Conservation (phyloP, 2,113 vertebrate genomes). For the Sprattus sprattus region DNA sequence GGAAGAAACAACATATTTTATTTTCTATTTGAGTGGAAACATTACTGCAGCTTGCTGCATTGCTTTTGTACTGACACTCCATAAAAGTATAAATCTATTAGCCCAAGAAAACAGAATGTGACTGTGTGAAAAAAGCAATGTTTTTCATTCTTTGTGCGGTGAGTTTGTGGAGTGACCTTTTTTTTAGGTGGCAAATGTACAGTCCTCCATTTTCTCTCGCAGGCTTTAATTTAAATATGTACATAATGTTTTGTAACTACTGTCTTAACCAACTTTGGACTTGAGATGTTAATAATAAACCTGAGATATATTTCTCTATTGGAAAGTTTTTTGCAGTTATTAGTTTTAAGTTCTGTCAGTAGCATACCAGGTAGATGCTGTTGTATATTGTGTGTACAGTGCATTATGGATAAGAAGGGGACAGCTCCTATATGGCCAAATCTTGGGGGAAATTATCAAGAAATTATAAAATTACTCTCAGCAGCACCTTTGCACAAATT, state of each 20-base stretch:
- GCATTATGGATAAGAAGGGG: no score
- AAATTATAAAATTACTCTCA: no score
- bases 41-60: neutral
- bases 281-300: slow-evolving; percentile 68
- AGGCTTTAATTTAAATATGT: slow-evolving; percentile 60
- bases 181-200: slow-evolving; percentile 20
- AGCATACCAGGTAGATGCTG: neutral
- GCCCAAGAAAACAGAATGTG: neutral
- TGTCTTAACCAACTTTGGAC: slow-evolving; percentile 66
- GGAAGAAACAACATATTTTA: neutral
- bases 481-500: no score
- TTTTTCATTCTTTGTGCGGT: neutral
- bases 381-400: no score
- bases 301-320: slow-evolving; percentile 66
- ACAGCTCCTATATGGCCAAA: no score
- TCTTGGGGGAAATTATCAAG: no score
- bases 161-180: slow-evolving; percentile 3
- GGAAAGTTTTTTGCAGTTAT: neutral
- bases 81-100: neutral
- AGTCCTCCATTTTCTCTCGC: slow-evolving; percentile 53
- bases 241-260: slow-evolving; percentile 70
- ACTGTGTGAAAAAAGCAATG: neutral
- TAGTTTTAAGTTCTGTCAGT: neutral
- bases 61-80: slow-evolving; percentile 12
- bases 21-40: neutral